Evolutionary conservation across 2,797 vertebrate genomes (phyloP).

Genomic region (Eulemur rubriventer): DNA sequence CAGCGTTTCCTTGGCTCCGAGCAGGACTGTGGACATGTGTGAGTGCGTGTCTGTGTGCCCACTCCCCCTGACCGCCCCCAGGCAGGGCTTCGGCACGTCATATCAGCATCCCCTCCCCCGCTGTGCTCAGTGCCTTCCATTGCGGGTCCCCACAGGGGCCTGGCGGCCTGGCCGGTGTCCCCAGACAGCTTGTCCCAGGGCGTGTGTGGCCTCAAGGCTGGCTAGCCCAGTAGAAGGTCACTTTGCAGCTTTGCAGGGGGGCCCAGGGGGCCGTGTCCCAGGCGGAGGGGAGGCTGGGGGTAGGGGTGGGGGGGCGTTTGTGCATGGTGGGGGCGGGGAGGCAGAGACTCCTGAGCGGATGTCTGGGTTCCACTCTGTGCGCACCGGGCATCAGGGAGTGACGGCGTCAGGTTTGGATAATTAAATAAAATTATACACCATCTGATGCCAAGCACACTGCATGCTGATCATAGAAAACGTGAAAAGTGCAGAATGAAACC

Average conservation of each 20-base stretch:
- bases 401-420: background rate
- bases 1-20: background rate
- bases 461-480: fast-evolving
- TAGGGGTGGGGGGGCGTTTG: background rate
- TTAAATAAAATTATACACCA: fast-evolving
- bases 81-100: background rate
- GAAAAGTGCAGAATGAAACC: fast-evolving
- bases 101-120: background rate
- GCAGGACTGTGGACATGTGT: background rate
- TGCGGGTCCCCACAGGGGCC: background rate
- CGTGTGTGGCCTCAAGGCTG: background rate
- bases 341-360: no score
- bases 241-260: background rate
- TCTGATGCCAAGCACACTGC: fast-evolving
- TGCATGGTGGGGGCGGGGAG: fast-evolving
- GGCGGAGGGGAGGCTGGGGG: background rate
- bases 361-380: background rate
- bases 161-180: background rate
- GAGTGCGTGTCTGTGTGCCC: background rate
- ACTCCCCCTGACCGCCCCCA: background rate
- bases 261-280: background rate
- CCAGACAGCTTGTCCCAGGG: background rate
- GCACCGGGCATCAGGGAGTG: no score
- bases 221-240: background rate
- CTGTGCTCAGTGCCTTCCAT: background rate